Base-by-base conservation (phyloP, 2,888 invertebrate genomes). In the Apamea epomidion region DNA sequence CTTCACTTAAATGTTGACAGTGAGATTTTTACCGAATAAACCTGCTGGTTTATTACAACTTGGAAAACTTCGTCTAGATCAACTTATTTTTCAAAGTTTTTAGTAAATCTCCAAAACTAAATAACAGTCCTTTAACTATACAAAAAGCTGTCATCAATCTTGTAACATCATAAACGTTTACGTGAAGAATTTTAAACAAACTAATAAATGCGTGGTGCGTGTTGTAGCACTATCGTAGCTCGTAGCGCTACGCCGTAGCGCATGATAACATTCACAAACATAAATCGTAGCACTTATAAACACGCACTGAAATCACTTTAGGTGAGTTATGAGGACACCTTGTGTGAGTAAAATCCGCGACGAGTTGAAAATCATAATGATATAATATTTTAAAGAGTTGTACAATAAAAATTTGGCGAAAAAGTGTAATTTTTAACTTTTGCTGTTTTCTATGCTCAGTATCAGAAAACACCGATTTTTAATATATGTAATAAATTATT, bases 271-370 rank as follows among this genome's bases (percentile, higher is more conserved):
- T 76, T 84, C 45, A 71, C 76, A 58, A 74, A 80, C 83, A 85
- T 90, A 85, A 89, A 87, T 85, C 87, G 82, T 87, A 82, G 85
- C 82, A 83, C 83, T 90, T 90, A 76, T 75, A 81, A 87, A 90
- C 89, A 90, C 90, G 87, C 82, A 82, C 79, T 77, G 60, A 77
- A 80, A 74, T 90, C 81, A 87, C 87, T 84, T 79, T 64, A 69
- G 62, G 79, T 75, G 78, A 89, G 69, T 77, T 80, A 83, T 85
- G 58, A 7, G 51, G 73, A 81, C 81, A 87, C 71, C 64, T 76
- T 73, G 18, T 70, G 62, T 42, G 54, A 70, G 21, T 85, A 74
- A 74, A 76, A 74, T 86, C 37, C 65, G 29, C 25, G 42, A 62
- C 54, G 7, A 14, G 48, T 70, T 14, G 51, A 65, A 62, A 16